Evolutionary conservation across 2,797 vertebrate species (phyloP).

Genomic region (Vespertilio murinus): DNA sequence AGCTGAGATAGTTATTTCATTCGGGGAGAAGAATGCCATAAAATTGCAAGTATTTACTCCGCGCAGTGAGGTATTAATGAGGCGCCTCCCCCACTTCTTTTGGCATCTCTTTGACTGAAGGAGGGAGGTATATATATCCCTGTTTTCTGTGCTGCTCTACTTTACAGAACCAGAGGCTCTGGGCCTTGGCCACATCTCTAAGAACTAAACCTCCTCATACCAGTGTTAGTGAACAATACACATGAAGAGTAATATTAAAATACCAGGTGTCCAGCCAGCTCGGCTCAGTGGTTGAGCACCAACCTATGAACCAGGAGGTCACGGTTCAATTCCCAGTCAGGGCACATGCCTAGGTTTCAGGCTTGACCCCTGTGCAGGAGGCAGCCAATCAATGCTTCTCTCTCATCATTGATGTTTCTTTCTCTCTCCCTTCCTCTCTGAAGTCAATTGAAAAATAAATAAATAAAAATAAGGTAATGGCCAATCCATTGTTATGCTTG

Average conservation of each 20-base stretch:
- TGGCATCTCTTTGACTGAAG: not conserved
- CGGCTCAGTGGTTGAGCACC: too few relatives aligned
- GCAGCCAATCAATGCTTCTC: too few relatives aligned
- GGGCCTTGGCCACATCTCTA: not conserved
- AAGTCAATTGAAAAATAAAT: too few relatives aligned
- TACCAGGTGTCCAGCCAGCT: too few relatives aligned
- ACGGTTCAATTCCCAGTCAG: too few relatives aligned
- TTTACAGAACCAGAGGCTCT: not conserved
- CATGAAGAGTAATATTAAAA: not conserved
- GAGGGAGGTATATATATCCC: not conserved
- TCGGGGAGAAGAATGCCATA: not conserved
- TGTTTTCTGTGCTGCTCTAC: not conserved
- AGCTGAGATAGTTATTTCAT: slow-evolving; percentile 1
- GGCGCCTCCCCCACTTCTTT: not conserved
- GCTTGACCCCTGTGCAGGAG: too few relatives aligned
- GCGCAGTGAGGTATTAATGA: not conserved
- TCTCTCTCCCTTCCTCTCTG: too few relatives aligned
- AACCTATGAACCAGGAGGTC: too few relatives aligned
- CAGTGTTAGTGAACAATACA: not conserved
- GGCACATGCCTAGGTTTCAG: too few relatives aligned
- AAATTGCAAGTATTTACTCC: slow-evolving; percentile 4
- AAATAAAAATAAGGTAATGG: not conserved
- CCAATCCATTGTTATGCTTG: not conserved
- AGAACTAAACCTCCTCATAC: not conserved
- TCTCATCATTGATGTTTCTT: too few relatives aligned